Evolutionary conservation across 2,888 invertebrate genomes (phyloP), one percentile per base, ranked within the genome.

Genomic region (Leptinotarsa rubiginosa): DNA sequence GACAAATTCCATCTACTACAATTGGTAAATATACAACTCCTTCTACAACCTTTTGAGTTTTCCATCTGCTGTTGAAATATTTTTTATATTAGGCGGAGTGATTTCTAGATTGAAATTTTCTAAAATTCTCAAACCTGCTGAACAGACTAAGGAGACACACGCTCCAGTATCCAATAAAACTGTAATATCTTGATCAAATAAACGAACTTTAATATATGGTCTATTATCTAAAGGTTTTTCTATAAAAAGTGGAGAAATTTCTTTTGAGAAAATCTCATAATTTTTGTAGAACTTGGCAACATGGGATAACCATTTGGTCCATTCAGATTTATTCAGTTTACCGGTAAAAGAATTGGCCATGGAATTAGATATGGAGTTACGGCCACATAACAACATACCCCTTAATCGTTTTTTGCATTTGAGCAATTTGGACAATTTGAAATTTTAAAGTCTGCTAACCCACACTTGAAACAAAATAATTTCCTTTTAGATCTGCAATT

Each of bases 101-200:
- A 66, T 47, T 50, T 50, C 10, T 13, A 71, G 12, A 50, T 68
- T 52, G 59, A 75, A 69, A 22, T 49, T 56, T 69, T 70, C 31
- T n/a, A 73, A 65, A 67, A 73, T 47, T 4, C 70, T 16, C 49
- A 72, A 47, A 56, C 75, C 70, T 18, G 7, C 54, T 16, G 70
- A 59, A 50, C 75, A 41, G 25, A 76, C 68, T 62, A 73, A 15
- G 1, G 75, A 77, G 47, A 49, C 41, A 22, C 64, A 70, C 18
- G 74, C 74, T 22, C 74, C 78, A 62, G 65, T 68, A 74, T 78
- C 76, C 2, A 78, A 69, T 3, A 73, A 49, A 49, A 52, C 75
- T 5, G 59, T 62, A 52, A 76, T 56, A 52, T 68, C 65, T 20
- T 22, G 49, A 62, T 75, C 74, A 54, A 72, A 73, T 31, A 77